Evolutionary conservation across 2,888 invertebrate genomes (phyloP).

Genomic region (Tipula lateralis): DNA sequence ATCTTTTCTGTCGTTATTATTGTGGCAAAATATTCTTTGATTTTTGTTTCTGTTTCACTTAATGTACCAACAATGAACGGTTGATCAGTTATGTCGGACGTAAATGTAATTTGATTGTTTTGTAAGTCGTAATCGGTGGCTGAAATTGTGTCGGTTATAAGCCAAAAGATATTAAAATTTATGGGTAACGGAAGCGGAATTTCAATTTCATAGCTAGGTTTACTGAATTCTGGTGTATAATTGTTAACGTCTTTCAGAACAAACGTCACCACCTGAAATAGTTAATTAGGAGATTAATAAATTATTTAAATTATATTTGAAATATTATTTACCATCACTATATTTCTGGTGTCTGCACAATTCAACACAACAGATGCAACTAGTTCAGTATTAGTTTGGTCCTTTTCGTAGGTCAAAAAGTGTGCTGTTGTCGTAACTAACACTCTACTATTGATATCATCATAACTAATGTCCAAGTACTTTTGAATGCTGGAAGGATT

Average conservation of each 20-base stretch:
- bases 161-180: constrained; percentile 38
- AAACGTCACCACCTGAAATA: constrained; percentile 37
- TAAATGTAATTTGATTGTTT: constrained; percentile 38
- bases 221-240: constrained; percentile 38
- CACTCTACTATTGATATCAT: background rate
- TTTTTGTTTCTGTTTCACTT: constrained; percentile 33
- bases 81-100: constrained; percentile 35
- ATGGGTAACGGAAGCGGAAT: constrained; percentile 39
- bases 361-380: background rate
- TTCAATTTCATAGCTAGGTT: constrained; percentile 37
- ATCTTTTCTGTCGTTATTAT: constrained; percentile 37
- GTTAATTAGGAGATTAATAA: background rate
- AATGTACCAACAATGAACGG: constrained; percentile 35
- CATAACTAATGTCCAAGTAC: background rate
- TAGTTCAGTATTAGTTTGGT: background rate
- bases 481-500: background rate
- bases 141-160: constrained; percentile 36
- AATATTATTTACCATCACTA: background rate
- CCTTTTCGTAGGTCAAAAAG: background rate
- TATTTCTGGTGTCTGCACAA: background rate
- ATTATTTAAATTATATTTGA: background rate
- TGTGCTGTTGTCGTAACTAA: background rate
- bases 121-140: constrained; percentile 39
- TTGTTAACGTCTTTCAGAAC: constrained; percentile 38
- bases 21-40: constrained; percentile 37